Conservation (phyloP, 2,113 vertebrate genomes). For the Sphaerodactylus townsendi region DNA sequence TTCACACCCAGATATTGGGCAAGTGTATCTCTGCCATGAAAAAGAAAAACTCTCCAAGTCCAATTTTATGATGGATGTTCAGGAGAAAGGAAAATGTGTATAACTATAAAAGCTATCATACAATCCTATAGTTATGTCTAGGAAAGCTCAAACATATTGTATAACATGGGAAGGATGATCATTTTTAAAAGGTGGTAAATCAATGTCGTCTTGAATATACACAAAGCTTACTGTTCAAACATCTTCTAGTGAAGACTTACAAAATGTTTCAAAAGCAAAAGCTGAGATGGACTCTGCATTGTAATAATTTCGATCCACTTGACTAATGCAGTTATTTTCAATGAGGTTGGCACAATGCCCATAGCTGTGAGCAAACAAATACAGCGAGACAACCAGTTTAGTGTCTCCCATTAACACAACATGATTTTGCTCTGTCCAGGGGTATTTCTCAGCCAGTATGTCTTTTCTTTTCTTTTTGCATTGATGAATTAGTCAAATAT, state of each 20-base stretch:
- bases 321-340: slow-evolving; percentile 86
- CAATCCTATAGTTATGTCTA: slow-evolving; percentile 35
- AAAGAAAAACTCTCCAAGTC: neutral
- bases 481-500: slow-evolving; percentile 51
- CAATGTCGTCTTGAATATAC: slow-evolving; percentile 62
- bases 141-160: slow-evolving; percentile 39
- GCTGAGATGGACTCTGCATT: slow-evolving; percentile 81
- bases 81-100: slow-evolving; percentile 31
- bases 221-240: slow-evolving; percentile 64
- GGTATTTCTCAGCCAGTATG: slow-evolving; percentile 53
- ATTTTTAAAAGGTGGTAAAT: slow-evolving; percentile 60
- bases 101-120: slow-evolving; percentile 32
- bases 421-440: slow-evolving; percentile 65
- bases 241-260: slow-evolving; percentile 71
- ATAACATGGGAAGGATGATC: slow-evolving; percentile 41
- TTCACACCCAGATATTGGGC: no score
- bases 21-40: neutral
- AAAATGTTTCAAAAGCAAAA: slow-evolving; percentile 81
- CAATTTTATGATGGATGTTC: slow-evolving; percentile 8
- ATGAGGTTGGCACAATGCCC: slow-evolving; percentile 83
- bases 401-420: slow-evolving; percentile 56
- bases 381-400: slow-evolving; percentile 70
- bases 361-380: slow-evolving; percentile 82
- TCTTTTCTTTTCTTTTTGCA: slow-evolving; percentile 4
- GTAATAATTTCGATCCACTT: slow-evolving; percentile 88